Percentiles rank a stretch among this genome's conserved stretches.
These are phyloP conservation scores for Lepidostoma basale DNA, from an alignment of 1,140 invertebrate genomes.

Conservation along the genomic window DNA sequence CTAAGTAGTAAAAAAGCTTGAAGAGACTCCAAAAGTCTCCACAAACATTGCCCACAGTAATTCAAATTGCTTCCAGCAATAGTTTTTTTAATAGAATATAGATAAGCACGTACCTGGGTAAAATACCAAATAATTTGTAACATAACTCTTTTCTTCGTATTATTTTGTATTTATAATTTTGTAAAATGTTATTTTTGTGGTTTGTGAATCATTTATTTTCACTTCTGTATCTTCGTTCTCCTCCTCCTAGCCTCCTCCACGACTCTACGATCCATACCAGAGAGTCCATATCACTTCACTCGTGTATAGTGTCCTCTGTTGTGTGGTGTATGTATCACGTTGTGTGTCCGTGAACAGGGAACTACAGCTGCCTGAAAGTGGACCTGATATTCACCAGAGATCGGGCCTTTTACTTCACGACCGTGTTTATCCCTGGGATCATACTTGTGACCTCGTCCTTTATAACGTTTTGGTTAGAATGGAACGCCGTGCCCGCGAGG, in stretches of 20 bases:
- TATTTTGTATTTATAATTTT: not conserved
- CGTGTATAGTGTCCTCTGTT: no score
- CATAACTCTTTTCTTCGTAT: not conserved
- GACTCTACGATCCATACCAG: no score
- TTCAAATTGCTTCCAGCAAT: not conserved
- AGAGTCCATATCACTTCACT: no score
- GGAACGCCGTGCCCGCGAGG: constrained; percentile 88
- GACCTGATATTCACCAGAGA: constrained; percentile 81
- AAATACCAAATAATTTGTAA: not conserved
- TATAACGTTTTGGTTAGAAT: constrained; percentile 92
- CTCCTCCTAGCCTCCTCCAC: no score
- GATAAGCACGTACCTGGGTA: not conserved
- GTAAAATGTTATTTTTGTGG: not conserved
- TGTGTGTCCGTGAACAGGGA: constrained; percentile 64
- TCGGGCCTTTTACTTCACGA: constrained; percentile 88
- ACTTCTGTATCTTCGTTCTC: not conserved
- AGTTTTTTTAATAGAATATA: not conserved
- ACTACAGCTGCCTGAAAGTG: constrained; percentile 89
- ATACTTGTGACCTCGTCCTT: constrained; percentile 90
- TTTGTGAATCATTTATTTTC: not conserved
- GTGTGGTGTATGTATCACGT: constrained; percentile 14
- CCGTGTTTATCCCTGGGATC: constrained; percentile 89
- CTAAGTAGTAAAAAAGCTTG: not conserved
- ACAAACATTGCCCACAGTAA: not conserved
- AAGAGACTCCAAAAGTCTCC: not conserved